Evolutionary conservation across 1,140 invertebrate species (phyloP), one percentile per base, ranked within the genome.

Genomic region (Drosophila ananassae): DNA sequence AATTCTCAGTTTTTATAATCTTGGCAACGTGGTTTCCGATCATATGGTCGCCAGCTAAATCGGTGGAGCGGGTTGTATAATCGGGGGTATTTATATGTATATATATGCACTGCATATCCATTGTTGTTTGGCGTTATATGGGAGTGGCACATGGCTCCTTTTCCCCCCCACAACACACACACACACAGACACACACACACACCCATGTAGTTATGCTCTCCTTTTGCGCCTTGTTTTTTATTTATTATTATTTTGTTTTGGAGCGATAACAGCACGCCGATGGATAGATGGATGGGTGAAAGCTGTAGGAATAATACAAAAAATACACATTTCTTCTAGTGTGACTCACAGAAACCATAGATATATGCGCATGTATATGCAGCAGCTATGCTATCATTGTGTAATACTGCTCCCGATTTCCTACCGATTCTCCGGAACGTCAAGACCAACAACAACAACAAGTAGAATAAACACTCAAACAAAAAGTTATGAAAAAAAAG

Each of bases 21-120:
- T 85, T 85, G 75, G 83, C 82, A 87, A 82, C 83, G 82, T 87
- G 82, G 82, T 87, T 75, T 75, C 64, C 75, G 79, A 87, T 87
- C 82, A 87, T 87, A 89, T 87, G 82, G 79, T 78, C 50, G 34
- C 63, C n/a, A 46, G 60, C 44, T 47, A 73, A 72, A 66, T 75
- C 53, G 52, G 72, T 44, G 59, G 53, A 47, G 44, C 44, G 72
- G 72, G 47, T 75, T 75, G 72, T 75, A 75, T 75, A 75, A 75
- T 66, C 39, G 72, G 32, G 47, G 17, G 34, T 47, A 13, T 44
- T 17, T 47, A 47, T 47, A 17, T 21, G 7, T 13, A 13, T n/a
- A 13, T 44, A 10, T 21, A 24, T 47, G 39, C n/a, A 44, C 13
- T 44, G 53, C 28, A 48, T 53, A 51, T 52, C 21, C 30, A 62